Percentiles rank a stretch among this genome's conserved stretches.
These are phyloP conservation scores for Heliconius hewitsoni DNA, from an alignment of 1,140 invertebrate genomes.

Conservation along the genomic window DNA sequence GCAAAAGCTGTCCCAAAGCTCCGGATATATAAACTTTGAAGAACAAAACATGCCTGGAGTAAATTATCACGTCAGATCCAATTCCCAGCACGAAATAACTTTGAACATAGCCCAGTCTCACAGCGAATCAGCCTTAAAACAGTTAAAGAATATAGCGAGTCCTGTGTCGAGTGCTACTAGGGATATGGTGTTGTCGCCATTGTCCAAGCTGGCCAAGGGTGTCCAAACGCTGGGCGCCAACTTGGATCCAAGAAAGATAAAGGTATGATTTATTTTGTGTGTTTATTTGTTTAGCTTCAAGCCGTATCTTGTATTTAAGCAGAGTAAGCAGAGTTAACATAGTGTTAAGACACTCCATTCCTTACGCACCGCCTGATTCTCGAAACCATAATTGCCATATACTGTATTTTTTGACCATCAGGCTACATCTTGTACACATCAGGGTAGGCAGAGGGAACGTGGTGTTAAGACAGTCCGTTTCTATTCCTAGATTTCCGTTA, in stretches of 20 bases:
- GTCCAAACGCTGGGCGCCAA: conserved; percentile 92
- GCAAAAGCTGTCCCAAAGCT: conserved; percentile 86
- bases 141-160: conserved; percentile 85
- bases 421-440: no score
- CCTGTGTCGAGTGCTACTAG: conserved; percentile 85
- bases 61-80: conserved; percentile 82
- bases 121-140: conserved; percentile 89
- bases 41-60: conserved; percentile 46
- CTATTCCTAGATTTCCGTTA: no score
- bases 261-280: conserved; percentile 59
- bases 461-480: no score
- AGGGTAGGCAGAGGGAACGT: no score
- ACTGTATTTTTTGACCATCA: no score
- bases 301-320: no score
- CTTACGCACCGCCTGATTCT: no score
- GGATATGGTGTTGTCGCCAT: conserved; percentile 87
- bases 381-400: no score
- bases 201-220: conserved; percentile 91
- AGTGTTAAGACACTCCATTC: no score
- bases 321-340: no score
- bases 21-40: conserved; percentile 83
- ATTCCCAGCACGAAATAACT: conserved; percentile 84
- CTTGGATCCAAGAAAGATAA: conserved; percentile 90
- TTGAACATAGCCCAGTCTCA: conserved; percentile 88
- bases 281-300: no score